phyloP scores from a whole-genome alignment of 2,113 vertebrate genomes.

The Tupaia tana region DNA sequence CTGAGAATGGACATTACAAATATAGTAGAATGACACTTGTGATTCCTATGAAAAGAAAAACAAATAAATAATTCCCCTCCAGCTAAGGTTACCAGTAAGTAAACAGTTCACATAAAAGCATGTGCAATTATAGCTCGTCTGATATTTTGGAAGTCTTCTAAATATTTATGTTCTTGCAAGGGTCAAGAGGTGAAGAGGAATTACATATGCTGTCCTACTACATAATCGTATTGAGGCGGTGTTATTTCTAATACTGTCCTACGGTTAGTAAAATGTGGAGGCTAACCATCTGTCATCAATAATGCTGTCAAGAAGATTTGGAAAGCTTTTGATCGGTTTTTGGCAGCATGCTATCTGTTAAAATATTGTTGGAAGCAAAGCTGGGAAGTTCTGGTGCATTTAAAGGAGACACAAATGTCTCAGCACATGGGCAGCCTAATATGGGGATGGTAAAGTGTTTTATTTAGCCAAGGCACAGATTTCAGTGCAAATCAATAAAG shows the following conservation, averaged over 20 bases:
- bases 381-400: constrained; percentile 72
- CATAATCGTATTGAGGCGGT: constrained; percentile 4
- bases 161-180: constrained; percentile 61
- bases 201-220: constrained; percentile 44
- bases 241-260: constrained; percentile 65
- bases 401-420: constrained; percentile 78
- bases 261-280: constrained; percentile 57
- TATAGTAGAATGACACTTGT: constrained; percentile 63
- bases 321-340: constrained; percentile 68
- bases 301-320: constrained; percentile 77
- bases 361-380: constrained; percentile 77
- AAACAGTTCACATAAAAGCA: constrained; percentile 62
- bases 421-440: constrained; percentile 50
- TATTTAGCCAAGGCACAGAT: constrained; percentile 68
- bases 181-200: constrained; percentile 65
- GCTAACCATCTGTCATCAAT: constrained; percentile 79
- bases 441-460: constrained; percentile 27
- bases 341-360: constrained; percentile 76
- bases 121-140: constrained; percentile 58
- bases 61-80: constrained; percentile 65
- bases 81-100: constrained; percentile 35
- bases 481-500: constrained; percentile 77
- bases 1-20: constrained; percentile 68
- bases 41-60: constrained; percentile 70
- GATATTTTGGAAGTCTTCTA: constrained; percentile 61